phyloP scores from a whole-genome alignment of 2,888 invertebrate species.

The Oxyscelio sp. region DNA sequence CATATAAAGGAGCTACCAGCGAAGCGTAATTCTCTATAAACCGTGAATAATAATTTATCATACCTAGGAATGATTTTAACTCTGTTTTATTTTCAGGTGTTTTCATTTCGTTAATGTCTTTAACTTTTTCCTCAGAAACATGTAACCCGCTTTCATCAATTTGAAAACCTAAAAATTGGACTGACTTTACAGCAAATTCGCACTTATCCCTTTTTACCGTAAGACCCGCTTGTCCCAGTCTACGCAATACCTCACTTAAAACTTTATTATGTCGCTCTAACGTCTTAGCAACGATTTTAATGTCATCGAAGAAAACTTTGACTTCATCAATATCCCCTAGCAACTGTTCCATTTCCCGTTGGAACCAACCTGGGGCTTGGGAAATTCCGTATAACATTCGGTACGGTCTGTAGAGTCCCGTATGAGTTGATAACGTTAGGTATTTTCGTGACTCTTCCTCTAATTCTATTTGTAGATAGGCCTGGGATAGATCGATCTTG shows the following conservation, averaged over 20 bases:
- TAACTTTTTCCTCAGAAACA: background rate
- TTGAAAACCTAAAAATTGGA: conserved; percentile 28
- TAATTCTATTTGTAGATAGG: conserved; percentile 83
- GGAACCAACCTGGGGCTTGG: conserved; percentile 84
- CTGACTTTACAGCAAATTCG: conserved; percentile 67
- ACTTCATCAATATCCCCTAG: conserved; percentile 76
- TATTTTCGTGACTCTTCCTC: conserved; percentile 78
- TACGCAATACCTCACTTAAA: conserved; percentile 76
- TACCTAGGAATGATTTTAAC: too few relatives aligned
- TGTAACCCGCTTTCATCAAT: conserved; percentile 8
- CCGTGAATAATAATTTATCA: conserved; percentile 39
- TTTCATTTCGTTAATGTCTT: conserved; percentile 7
- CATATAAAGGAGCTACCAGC: conserved; percentile 14
- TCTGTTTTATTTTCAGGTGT: background rate
- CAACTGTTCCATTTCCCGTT: conserved; percentile 81
- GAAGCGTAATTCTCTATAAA: conserved; percentile 13
- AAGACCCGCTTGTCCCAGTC: conserved; percentile 78
- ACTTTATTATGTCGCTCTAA: conserved; percentile 76
- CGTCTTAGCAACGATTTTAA: conserved; percentile 76
- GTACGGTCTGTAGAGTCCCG: conserved; percentile 74
- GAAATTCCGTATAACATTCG: conserved; percentile 83
- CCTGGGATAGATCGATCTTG: conserved; percentile 80
- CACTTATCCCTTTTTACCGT: conserved; percentile 81
- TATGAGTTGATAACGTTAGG: conserved; percentile 80
- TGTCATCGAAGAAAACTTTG: conserved; percentile 80